Base-by-base conservation (phyloP, 2,797 vertebrate genomes). In the Trachops cirrhosus region DNA sequence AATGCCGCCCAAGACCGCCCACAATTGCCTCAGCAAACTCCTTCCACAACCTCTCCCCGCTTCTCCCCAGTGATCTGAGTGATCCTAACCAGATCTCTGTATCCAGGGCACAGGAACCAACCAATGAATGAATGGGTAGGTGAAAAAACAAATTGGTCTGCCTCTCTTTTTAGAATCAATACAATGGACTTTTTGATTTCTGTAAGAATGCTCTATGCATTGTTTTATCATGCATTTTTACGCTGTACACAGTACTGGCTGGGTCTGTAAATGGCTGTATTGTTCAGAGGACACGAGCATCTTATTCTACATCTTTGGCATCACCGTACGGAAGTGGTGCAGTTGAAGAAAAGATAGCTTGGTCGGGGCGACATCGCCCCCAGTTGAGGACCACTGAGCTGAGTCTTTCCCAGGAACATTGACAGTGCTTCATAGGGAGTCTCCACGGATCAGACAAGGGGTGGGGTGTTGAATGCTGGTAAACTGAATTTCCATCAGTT, bases 221-320 rank as follows among this genome's bases (percentile, higher is more conserved):
- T 97, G 98, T 98, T 98, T 97, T 97, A 98, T 97, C 98, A 96
- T 98, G 98, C 98, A 98, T 98, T 98, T 98, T 98, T 98, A 98
- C 97, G 97, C 98, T 98, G 98, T 98, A 98, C 98, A 98, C 98
- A 98, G 97, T 98, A 97, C 97, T 96, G 98, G 98, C 98, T 97
- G 87, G 97, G 98, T 98, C 98, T 98, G 98, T 98, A 98, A 98
- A 99, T 98, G 97, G 98, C 97, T 98, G 98, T 98, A 98, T 98
- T 98, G 98, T 98, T 98, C 97, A 98, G 97, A 98, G 97, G 98
- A 94, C 98, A 97, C 19, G 93, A 97, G 87, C 44, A 91, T 86
- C 96, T 96, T 93, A 97, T 74, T 96, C 98, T 68, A 96, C 91
- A 78, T 97, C 98, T 97, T 50, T 89, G 95, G 97, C 97, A 97